Evolutionary conservation across 2,113 vertebrate species (phyloP), one percentile per base, ranked within the genome.

Genomic region (Neotragus pygmaeus): DNA sequence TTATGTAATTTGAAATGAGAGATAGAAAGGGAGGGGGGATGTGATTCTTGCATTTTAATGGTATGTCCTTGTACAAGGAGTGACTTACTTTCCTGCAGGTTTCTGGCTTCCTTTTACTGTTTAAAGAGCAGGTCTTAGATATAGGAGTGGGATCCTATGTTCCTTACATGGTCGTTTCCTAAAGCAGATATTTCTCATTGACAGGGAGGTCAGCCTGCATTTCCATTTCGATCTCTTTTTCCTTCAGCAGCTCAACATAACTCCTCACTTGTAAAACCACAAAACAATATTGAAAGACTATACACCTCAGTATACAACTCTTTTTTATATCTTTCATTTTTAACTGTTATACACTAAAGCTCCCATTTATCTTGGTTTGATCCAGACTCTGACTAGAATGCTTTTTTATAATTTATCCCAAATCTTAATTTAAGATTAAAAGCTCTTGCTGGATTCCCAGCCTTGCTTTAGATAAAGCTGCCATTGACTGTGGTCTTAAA

Each of bases 351-450:
- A 87, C 92, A 62, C 62, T 7, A 57, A 93, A 95, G 9, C 12
- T 58, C 23, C 82, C 66, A 87, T 91, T 85, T 19, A 78, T 92
- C 60, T 91, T 95, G 45, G 12, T 49, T 95, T 95, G 60, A 70
- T 87, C 66, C 82, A 60, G 36, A 55, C 39, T 86, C 33, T 73
- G 14, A 80, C 84, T 88, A 83, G 36, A 97, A 92, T 70, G 23
- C 2, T 95, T 66, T 86, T 94, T 39, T 96, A 60, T 90, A 97
- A 88, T 39, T 84, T 81, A 93, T 95, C 58, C 43, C 60, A 77
- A 94, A 94, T 97, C n/a, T 94, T 95, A 95, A 94, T 93, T 93
- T 94, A 85, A 96, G 80, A 95, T 96, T 90, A 90, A 77, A 75
- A 90, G 33, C 16, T 86, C 17, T 95, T 58, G 64, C 64, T 85